These are phyloP conservation scores for Cosmopolites sordidus DNA, from an alignment of 2,888 invertebrate species.

Conservation along the genomic window DNA sequence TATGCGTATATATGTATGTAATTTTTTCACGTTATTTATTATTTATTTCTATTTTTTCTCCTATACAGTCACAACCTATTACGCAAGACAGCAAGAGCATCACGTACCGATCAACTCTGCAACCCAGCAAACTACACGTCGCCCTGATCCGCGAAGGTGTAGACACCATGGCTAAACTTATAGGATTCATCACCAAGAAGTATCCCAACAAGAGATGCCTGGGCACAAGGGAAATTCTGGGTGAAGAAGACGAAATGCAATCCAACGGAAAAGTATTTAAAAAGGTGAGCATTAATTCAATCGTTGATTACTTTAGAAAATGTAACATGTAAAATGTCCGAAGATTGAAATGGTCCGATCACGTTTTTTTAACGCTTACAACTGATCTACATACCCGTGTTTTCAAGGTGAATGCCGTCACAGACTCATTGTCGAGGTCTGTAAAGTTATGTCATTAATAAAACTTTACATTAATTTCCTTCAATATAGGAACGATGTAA, in stretches of 20 bases:
- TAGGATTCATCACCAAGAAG: constrained; percentile 70
- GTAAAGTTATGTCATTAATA: constrained; percentile 2
- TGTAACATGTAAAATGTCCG: neutral
- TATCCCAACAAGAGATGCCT: constrained; percentile 74
- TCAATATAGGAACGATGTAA: neutral
- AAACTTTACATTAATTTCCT: neutral
- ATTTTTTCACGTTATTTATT: no score
- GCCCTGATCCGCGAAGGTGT: constrained; percentile 71
- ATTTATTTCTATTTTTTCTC: neutral
- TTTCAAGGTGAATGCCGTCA: constrained; percentile 3
- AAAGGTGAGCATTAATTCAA: constrained; percentile 65
- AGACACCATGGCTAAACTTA: constrained; percentile 78
- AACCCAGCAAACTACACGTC: constrained; percentile 67
- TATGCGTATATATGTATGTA: neutral
- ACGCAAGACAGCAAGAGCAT: constrained; percentile 61
- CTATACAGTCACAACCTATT: constrained; percentile 64
- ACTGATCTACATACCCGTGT: constrained; percentile 2
- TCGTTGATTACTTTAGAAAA: neutral
- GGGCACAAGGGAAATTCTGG: constrained; percentile 84
- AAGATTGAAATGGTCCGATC: neutral
- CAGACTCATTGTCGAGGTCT: neutral
- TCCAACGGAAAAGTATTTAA: constrained; percentile 93
- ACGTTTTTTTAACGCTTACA: neutral
- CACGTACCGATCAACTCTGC: constrained; percentile 68
- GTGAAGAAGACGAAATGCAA: constrained; percentile 92